A percentile compares a stretch with the other conserved stretches of the same genome.
These are phyloP conservation scores for Ptyas mucosa DNA, from an alignment of 2,113 vertebrate species.

Conservation along the genomic window DNA sequence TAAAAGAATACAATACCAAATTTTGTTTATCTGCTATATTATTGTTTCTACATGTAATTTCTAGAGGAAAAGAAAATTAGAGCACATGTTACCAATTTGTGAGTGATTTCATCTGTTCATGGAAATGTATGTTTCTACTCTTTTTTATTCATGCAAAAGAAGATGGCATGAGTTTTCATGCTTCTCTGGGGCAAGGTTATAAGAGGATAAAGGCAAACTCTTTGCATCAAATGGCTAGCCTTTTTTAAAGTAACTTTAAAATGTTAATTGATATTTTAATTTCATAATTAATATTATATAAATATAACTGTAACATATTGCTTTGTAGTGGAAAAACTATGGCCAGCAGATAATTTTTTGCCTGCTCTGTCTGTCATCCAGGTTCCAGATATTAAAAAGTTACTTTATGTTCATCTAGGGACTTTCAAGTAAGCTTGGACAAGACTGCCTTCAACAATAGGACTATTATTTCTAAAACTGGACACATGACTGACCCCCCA, in stretches of 20 bases:
- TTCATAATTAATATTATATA: not conserved
- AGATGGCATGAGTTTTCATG: not conserved
- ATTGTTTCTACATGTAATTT: constrained; percentile 30
- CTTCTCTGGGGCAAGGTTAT: not conserved
- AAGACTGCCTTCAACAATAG: not conserved
- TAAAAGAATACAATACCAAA: constrained; percentile 36
- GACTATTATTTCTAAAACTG: not conserved
- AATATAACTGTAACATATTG: not conserved
- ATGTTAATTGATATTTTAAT: not conserved
- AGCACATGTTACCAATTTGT: not conserved
- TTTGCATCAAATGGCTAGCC: not conserved
- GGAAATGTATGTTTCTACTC: not conserved
- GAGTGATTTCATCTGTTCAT: not conserved
- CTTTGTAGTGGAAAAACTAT: not conserved
- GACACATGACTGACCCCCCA: not conserved
- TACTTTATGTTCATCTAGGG: not conserved
- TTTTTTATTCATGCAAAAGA: not conserved
- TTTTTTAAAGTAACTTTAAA: not conserved
- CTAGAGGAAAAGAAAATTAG: constrained; percentile 15
- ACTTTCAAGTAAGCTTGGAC: not conserved
- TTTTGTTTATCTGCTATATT: constrained; percentile 18
- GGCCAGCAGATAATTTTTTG: not conserved
- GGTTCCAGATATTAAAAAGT: not conserved
- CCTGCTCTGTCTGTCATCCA: not conserved
- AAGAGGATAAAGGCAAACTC: not conserved